These are phyloP conservation scores for Rachycentron canadum DNA, from an alignment of 2,797 vertebrate genomes.

Conservation along the genomic window DNA sequence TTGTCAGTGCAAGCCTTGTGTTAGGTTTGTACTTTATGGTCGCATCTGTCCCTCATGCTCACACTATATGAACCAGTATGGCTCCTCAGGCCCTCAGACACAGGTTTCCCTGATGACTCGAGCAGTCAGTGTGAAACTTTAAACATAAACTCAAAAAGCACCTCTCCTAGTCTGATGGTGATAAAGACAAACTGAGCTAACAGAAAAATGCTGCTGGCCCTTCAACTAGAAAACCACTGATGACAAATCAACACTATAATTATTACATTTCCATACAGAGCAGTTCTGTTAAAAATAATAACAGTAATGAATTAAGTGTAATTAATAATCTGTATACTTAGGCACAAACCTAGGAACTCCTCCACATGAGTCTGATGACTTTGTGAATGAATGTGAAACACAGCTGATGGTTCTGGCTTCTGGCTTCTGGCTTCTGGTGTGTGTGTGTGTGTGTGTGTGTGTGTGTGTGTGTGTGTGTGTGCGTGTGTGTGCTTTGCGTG, in stretches of 20 bases:
- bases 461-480: background rate
- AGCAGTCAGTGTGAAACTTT: no score
- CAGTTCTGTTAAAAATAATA: background rate
- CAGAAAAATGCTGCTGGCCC: background rate
- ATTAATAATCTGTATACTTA: background rate
- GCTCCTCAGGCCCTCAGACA: no score
- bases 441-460: background rate
- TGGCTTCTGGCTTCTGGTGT: no score
- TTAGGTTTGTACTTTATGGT: background rate
- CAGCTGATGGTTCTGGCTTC: slow-evolving; percentile 9
- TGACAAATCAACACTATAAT: background rate
- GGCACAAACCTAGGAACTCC: background rate
- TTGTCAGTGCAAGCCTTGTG: slow-evolving; percentile 4
- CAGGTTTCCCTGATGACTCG: no score
- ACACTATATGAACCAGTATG: no score
- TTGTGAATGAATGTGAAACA: slow-evolving; percentile 31
- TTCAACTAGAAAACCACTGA: background rate
- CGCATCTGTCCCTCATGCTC: no score
- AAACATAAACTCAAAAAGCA: no score
- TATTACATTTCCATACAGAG: background rate
- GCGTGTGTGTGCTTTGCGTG: background rate
- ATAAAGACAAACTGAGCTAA: background rate
- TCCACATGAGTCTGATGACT: background rate
- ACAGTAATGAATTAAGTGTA: background rate
- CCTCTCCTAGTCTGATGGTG: no score